Conservation (phyloP, 30 jellyfish, hydroid and myxozoan species). For the Aurelia aurita region DNA sequence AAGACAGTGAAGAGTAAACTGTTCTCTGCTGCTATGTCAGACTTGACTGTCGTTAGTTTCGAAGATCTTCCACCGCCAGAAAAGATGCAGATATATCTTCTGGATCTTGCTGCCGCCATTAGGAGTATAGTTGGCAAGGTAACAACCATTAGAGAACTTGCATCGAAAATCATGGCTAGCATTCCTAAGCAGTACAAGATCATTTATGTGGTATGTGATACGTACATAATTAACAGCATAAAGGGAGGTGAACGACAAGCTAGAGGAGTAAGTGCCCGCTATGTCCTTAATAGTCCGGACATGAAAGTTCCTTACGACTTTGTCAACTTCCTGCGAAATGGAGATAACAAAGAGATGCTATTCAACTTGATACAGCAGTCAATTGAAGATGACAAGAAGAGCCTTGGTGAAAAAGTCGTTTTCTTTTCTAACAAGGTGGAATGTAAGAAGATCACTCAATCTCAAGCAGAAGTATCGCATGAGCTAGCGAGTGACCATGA, state of each 20-base stretch:
- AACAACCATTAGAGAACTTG: conserved; percentile 17
- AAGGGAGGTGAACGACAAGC: conserved; percentile 10
- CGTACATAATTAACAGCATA: conserved; percentile 6
- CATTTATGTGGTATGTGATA: conserved; percentile 27
- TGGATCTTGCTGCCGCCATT: not conserved
- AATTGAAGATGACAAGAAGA: not conserved
- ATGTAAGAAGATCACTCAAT: conserved; percentile 8
- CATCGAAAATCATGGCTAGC: not conserved
- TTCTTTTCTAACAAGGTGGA: not conserved
- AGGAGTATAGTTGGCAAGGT: conserved; percentile 2
- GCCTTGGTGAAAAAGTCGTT: conserved; percentile 2
- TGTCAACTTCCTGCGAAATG: conserved; percentile 1
- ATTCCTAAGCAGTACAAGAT: not conserved
- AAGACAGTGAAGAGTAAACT: conserved; percentile 8
- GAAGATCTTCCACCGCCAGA: no score
- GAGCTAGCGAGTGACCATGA: conserved; percentile 5
- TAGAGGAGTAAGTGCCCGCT: conserved; percentile 44
- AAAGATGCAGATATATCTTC: no score
- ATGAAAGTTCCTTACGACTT: conserved; percentile 31
- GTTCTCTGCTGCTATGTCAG: no score
- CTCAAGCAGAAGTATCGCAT: not conserved
- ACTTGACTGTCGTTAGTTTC: no score
- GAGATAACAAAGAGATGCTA: conserved; percentile 46
- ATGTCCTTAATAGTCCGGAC: conserved; percentile 28
- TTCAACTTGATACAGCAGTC: conserved; percentile 11